Evolutionary conservation across 2,113 vertebrate species (phyloP).

Genomic region (Scopus umbretta): DNA sequence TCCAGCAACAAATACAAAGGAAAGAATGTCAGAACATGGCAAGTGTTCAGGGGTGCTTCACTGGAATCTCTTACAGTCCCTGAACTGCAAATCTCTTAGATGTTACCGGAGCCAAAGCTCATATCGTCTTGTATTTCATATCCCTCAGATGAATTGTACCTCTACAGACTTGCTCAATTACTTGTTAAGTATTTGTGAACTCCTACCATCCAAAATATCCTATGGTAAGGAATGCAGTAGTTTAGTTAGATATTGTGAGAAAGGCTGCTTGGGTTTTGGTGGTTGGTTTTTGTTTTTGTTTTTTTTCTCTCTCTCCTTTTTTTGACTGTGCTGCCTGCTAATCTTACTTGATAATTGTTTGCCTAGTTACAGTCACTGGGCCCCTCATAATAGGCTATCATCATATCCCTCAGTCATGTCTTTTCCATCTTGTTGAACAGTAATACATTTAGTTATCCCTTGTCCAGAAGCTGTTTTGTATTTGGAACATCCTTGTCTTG

Average conservation of each 20-base stretch:
- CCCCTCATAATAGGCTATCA: background rate
- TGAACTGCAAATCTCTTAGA: background rate
- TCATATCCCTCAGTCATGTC: background rate
- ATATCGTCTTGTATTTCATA: background rate
- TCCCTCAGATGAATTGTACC: background rate
- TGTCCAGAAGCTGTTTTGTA: background rate
- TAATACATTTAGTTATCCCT: background rate
- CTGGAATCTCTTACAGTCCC: background rate
- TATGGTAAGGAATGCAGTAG: background rate
- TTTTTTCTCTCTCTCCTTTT: accelerated
- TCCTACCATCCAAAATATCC: background rate
- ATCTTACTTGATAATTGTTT: background rate
- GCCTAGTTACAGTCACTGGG: background rate
- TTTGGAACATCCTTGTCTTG: background rate
- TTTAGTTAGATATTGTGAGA: background rate
- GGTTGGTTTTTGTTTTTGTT: too few species aligned
- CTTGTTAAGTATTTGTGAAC: background rate
- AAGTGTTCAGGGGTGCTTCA: background rate
- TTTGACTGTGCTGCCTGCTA: background rate
- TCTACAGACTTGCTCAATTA: background rate
- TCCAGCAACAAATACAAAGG: background rate
- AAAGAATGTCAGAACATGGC: background rate
- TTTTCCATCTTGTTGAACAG: background rate
- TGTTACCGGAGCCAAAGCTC: background rate
- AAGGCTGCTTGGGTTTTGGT: background rate